Percentiles rank a stretch among this genome's conserved stretches.
Conservation (phyloP, 1,140 invertebrate genomes). For the Cardiocondyla obscurior region DNA sequence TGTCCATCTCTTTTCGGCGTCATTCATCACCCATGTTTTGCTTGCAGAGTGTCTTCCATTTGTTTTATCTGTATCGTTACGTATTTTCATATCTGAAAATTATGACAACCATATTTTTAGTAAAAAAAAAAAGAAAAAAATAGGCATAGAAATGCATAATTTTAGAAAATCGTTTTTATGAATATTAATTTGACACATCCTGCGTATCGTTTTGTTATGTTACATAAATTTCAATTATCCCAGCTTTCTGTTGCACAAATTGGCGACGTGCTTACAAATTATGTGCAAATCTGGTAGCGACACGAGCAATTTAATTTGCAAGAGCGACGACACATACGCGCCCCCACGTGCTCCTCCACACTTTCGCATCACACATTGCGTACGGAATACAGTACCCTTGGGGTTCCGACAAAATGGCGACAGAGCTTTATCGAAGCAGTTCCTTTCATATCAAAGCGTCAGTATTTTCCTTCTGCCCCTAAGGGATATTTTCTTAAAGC, state of each 20-base stretch:
- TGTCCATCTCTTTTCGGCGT: background rate
- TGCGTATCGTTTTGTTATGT: background rate
- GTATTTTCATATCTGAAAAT: background rate
- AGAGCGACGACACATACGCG: background rate
- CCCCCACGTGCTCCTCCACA: slow-evolving; percentile 44
- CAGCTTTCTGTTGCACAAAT: background rate
- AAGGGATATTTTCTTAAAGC: background rate
- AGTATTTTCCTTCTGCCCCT: background rate
- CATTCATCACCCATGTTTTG: background rate
- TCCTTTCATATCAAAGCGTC: background rate
- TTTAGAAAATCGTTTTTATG: slow-evolving; percentile 35
- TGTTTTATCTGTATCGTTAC: background rate
- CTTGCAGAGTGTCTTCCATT: background rate
- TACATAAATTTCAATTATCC: background rate
- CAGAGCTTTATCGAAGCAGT: slow-evolving; percentile 13
- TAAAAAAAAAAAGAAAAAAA: background rate
- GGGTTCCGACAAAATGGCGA: slow-evolving; percentile 6
- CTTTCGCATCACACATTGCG: slow-evolving; percentile 6
- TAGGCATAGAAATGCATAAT: background rate
- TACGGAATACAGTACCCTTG: background rate
- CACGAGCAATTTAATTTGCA: background rate
- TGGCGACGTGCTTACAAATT: background rate
- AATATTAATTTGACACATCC: background rate
- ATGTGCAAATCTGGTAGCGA: background rate
- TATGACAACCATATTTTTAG: background rate